phyloP scores from a whole-genome alignment of 2,888 invertebrate genomes.

The Drosophila seclusa region DNA sequence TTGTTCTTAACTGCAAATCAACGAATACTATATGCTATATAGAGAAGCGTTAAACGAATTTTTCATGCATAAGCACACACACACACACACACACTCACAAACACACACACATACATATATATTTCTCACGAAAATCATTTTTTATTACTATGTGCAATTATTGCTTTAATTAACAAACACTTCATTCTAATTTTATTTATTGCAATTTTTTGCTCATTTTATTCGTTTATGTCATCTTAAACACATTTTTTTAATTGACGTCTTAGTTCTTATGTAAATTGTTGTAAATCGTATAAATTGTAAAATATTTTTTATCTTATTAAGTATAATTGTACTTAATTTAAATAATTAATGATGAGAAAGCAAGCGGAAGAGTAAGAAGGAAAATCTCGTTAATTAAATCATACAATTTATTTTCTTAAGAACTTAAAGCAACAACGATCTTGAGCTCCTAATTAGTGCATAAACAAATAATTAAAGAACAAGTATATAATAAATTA shows the following conservation, averaged over 20 bases:
- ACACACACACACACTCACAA: not conserved
- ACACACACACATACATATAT: slow-evolving; percentile 15
- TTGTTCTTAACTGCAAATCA: slow-evolving; percentile 67
- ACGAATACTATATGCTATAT: slow-evolving; percentile 67
- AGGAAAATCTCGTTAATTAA: slow-evolving; percentile 69
- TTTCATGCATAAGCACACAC: slow-evolving; percentile 36
- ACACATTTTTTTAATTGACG: slow-evolving; percentile 32
- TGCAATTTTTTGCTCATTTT: slow-evolving; percentile 50
- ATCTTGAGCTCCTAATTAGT: slow-evolving; percentile 81
- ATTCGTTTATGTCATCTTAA: slow-evolving; percentile 33
- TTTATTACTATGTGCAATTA: slow-evolving; percentile 73
- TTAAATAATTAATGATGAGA: slow-evolving; percentile 57
- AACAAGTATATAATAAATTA: slow-evolving; percentile 25
- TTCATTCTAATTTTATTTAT: slow-evolving; percentile 65
- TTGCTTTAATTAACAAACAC: slow-evolving; percentile 60
- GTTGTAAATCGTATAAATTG: slow-evolving; percentile 74
- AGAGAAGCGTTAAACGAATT: slow-evolving; percentile 68
- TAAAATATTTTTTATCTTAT: slow-evolving; percentile 71
- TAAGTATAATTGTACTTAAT: slow-evolving; percentile 80
- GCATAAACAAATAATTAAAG: slow-evolving; percentile 65
- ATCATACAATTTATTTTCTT: slow-evolving; percentile 64
- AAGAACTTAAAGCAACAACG: slow-evolving; percentile 78
- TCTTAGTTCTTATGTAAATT: slow-evolving; percentile 73
- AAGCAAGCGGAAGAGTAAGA: slow-evolving; percentile 18
- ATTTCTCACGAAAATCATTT: slow-evolving; percentile 25